Evolutionary conservation across 2,888 invertebrate genomes (phyloP), one percentile per base, ranked within the genome.

Genomic region (Yponomeuta plumbellus): DNA sequence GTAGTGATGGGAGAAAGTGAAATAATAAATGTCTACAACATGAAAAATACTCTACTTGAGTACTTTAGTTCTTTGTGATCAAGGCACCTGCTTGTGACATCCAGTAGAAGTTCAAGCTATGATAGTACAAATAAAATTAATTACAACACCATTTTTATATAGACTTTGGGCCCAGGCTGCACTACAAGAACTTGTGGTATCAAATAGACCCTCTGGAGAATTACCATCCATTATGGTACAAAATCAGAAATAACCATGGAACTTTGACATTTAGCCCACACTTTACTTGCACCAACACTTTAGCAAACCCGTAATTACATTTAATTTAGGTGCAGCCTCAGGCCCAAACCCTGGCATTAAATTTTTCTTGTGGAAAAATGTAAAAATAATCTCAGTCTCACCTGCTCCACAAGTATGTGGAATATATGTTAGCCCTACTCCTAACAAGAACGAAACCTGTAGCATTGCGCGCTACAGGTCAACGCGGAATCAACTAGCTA

Each of bases 381-480:
- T 83, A 84, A 88, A 52, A 88, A 91, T 70, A 68, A 85, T 84
- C 88, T 83, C 86, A 80, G 76, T 92, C 92, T 92, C 89, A 92
- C 92, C 92, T 92, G 92, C 80, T 80, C 87, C 88, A 88, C 88
- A 81, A 76, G 67, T 39, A 23, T 84, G 88, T 90, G 89, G 88
- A 85, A 84, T 80, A 83, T 72, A 77, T 1, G 52, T 80, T 79
- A 82, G 76, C 88, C 90, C 91, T 92, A 88, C 83, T 79, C 90
- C 91, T 91, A 91, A 85, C 88, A 84, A 74, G 74, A 86, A 86
- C 92, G 92, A 81, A 91, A 89, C 91, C 88, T 82, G 89, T 86
- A 91, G 92, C 92, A 92, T 92, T 92, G 92, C 92, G 91, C 92
- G 92, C 92, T 87, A 89, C 91, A 69, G 89, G 91, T 91, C 88